Evolutionary conservation across 2,888 invertebrate species (phyloP), one percentile per base, ranked within the genome.

Genomic region (Epirrhoe tristata): DNA sequence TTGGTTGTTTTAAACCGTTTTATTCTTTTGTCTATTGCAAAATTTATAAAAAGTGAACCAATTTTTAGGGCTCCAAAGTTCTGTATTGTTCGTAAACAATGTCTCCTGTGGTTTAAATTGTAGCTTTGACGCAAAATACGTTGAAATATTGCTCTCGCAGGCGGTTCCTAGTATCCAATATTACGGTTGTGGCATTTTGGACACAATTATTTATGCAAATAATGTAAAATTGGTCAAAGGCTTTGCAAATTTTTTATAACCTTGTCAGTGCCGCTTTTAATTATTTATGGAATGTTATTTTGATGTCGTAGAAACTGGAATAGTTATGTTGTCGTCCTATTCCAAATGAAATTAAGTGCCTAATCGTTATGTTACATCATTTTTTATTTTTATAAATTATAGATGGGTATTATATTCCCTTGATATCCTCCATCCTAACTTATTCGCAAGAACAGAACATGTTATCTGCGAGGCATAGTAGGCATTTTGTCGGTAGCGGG

Each of bases 401-500:
- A n/a, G n/a, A n/a, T n/a, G n/a, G n/a, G n/a, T n/a, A 58, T 17
- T 10, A 5, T 53, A 58, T 63, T 63, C 52, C 14, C 43, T 36
- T 43, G 52, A 58, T 54, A 63, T 46, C 16, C 7, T 65, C 34
- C 50, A 39, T 17, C 58, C 58, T 58, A 62, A 61, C 17, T 55
- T 63, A 51, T 66, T 55, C 12, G 34, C 51, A 51, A 51, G 63
- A 58, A 58, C 61, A 57, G 58, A 70, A 53, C 63, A 62, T 64
- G 54, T 68, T 72, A 75, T 72, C 52, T 69, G 39, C 14, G 46
- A 60, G 63, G 43, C 75, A 79, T 84, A 81, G 84, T 90, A 91
- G 90, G 90, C 87, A 91, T 89, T 88, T 82, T 83, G 84, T 83
- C 82, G 84, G 84, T 84, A 80, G 84, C 81, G 86, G 64, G 89